These are phyloP conservation scores for Liopterus haemorrhoidalis DNA, from an alignment of 2,888 invertebrate genomes.

Conservation along the genomic window DNA sequence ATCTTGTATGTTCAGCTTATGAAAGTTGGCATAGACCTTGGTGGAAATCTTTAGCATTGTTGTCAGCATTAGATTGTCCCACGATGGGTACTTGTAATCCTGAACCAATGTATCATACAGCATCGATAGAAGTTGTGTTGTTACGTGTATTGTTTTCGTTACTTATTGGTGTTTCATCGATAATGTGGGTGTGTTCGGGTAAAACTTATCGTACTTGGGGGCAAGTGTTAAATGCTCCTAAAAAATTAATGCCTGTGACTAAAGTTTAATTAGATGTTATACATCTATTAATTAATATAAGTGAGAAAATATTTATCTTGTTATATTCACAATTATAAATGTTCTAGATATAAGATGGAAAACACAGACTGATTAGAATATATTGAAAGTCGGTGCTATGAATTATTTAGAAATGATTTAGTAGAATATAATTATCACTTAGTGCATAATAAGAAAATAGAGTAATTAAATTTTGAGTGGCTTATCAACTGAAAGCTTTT, in stretches of 20 bases:
- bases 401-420: no score
- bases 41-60: constrained; percentile 46
- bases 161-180: constrained; percentile 38
- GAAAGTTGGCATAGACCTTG: constrained; percentile 52
- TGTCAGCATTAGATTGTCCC: constrained; percentile 52
- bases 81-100: constrained; percentile 16
- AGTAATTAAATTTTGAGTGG: no score
- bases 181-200: constrained; percentile 41
- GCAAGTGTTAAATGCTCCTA: constrained; percentile 35
- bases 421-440: no score
- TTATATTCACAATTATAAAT: neutral
- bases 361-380: no score
- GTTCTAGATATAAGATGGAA: no score
- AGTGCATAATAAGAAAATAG: no score
- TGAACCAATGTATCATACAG: constrained; percentile 16
- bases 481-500: no score
- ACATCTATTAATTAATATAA: neutral
- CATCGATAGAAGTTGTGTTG: constrained; percentile 35
- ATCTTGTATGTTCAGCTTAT: constrained; percentile 65
- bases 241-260: constrained; percentile 34
- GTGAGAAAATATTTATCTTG: neutral
- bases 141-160: constrained; percentile 36
- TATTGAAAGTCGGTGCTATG: no score
- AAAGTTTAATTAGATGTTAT: constrained; percentile 30
- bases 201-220: constrained; percentile 42